Base-by-base conservation (phyloP, 2,797 vertebrate genomes). In the Tachyglossus aculeatus region DNA sequence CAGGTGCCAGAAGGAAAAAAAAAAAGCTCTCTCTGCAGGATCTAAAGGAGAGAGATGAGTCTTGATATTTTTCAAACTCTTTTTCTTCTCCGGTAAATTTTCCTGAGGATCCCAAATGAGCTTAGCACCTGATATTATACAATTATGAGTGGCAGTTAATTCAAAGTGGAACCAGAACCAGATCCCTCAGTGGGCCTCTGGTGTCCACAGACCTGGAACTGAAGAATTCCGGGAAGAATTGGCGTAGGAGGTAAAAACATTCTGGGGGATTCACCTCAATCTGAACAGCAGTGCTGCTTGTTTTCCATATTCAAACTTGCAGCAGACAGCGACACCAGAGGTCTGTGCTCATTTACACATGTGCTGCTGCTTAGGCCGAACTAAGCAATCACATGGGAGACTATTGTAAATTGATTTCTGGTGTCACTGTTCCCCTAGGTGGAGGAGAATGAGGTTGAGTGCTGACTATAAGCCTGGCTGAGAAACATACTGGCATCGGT, bases 381-480 rank as follows among this genome's bases (percentile, higher is more conserved):
- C 95, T 96, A 95, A 95, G 91, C 88, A 81, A 92, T 93, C 93
- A 84, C 89, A 86, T 94, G 96, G 94, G 86, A 88, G 84, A 87
- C 88, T 90, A 89, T 82, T 82, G 84, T 81, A 79, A 89, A 94
- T 93, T 98, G 95, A 98, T 96, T 94, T 97, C 91, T 98, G 96
- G 93, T 98, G 96, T 98, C 91, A 89, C 88, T 96, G 92, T 96
- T 95, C 91, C 93, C 92, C 81, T 87, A 94, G 93, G 93, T 94
- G 92, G 91, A 90, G 90, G 91, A 93, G 90, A 91, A 90, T 88
- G 78, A 87, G 87, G 92, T 90, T 93, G 91, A 89, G 92, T 93
- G 92, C 91, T 92, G 91, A 92, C 90, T 93, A 71, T 94, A 95
- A 96, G 96, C 96, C 96, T 92, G 96, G 95, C 97, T 96, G 97